These are phyloP conservation scores for Laothoe populi DNA, from an alignment of 2,888 invertebrate species.

Conservation along the genomic window DNA sequence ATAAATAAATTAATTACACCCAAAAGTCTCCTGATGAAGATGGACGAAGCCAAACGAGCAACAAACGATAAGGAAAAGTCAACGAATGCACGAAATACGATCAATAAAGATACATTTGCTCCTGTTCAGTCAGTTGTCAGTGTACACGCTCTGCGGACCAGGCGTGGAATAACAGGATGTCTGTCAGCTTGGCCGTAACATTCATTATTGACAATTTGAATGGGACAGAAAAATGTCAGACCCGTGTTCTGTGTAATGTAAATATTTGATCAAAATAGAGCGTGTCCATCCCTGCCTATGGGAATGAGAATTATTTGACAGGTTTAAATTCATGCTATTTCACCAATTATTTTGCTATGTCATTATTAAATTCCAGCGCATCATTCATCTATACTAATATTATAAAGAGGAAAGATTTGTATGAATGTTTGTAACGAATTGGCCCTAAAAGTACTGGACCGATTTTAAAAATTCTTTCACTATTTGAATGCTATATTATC, in stretches of 20 bases:
- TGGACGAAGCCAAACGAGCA: too few relatives aligned
- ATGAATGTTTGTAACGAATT: too few relatives aligned
- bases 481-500: too few relatives aligned
- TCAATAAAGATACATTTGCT: background rate
- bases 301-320: constrained; percentile 44
- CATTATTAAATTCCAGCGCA: background rate
- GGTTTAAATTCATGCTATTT: constrained; percentile 33
- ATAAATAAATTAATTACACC: too few relatives aligned
- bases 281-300: constrained; percentile 44
- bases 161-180: constrained; percentile 29
- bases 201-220: constrained; percentile 74
- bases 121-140: constrained; percentile 3
- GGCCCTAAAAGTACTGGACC: too few relatives aligned
- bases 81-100: too few relatives aligned
- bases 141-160: constrained; percentile 8
- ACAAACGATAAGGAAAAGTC: too few relatives aligned
- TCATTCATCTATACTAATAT: too few relatives aligned
- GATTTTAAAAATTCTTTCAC: too few relatives aligned
- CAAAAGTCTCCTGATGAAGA: too few relatives aligned
- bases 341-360: background rate
- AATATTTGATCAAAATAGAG: constrained; percentile 70
- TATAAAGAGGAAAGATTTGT: too few relatives aligned
- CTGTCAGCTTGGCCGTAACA: constrained; percentile 44
- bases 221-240: constrained; percentile 71
- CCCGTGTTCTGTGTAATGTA: constrained; percentile 65